Evolutionary conservation across 1,140 invertebrate genomes (phyloP).

Genomic region (Drosophila bocki): DNA sequence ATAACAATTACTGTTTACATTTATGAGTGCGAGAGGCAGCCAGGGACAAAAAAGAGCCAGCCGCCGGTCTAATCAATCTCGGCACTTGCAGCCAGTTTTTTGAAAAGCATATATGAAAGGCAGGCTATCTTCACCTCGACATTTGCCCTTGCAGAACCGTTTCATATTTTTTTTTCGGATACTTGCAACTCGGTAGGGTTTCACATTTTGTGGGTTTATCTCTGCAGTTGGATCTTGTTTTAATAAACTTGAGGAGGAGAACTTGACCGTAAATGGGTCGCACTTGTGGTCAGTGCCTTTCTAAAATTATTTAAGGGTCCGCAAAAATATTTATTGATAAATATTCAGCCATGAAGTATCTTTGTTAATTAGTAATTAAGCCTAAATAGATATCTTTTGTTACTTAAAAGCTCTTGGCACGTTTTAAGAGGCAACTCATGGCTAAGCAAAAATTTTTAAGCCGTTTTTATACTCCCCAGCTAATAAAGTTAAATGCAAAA

Average conservation of each 20-base stretch:
- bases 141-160: constrained; percentile 58
- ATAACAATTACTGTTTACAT: constrained; percentile 70
- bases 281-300: constrained; percentile 23
- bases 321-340: background rate
- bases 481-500: constrained; percentile 10
- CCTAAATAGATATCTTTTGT: too few relatives aligned
- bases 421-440: constrained; percentile 1
- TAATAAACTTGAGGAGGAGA: constrained; percentile 10
- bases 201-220: constrained; percentile 36
- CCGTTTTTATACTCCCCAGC: constrained; percentile 14
- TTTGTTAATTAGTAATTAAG: too few relatives aligned
- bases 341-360: background rate
- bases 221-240: constrained; percentile 31
- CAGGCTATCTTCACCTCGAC: constrained; percentile 71
- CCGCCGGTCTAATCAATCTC: constrained; percentile 56
- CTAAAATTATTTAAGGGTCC: constrained; percentile 18
- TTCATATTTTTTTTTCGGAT: constrained; percentile 32
- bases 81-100: constrained; percentile 48
- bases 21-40: constrained; percentile 41
- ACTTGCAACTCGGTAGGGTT: constrained; percentile 32
- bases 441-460: background rate
- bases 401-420: background rate
- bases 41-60: constrained; percentile 55
- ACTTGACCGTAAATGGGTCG: constrained; percentile 13
- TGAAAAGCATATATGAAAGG: constrained; percentile 60